These are phyloP conservation scores for Megaleporinus macrocephalus DNA, from an alignment of 2,113 vertebrate species.

Conservation along the genomic window DNA sequence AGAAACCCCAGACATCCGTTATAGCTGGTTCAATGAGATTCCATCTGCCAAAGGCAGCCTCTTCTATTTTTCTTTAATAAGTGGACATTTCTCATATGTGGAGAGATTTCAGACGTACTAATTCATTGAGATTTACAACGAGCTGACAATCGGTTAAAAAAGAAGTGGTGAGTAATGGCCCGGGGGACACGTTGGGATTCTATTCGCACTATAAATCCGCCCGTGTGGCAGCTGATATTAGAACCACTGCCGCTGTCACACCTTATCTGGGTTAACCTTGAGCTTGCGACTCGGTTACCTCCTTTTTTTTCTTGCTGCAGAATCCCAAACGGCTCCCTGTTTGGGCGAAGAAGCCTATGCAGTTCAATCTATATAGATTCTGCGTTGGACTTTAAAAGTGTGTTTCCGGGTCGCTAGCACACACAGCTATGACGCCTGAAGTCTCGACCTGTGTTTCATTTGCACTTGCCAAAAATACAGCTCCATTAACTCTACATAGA, in stretches of 20 bases:
- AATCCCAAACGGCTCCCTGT: background rate
- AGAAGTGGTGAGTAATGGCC: slow-evolving; percentile 30
- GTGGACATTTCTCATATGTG: slow-evolving; percentile 47
- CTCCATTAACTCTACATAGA: background rate
- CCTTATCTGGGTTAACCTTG: slow-evolving; percentile 58
- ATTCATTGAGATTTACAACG: slow-evolving; percentile 55
- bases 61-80: slow-evolving; percentile 41
- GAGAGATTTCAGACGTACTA: slow-evolving; percentile 21
- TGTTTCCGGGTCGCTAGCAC: background rate
- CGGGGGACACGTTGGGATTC: slow-evolving; percentile 44
- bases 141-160: slow-evolving; percentile 40
- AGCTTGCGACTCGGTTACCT: slow-evolving; percentile 9
- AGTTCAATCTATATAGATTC: background rate
- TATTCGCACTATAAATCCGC: slow-evolving; percentile 50
- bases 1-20: slow-evolving; percentile 49
- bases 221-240: slow-evolving; percentile 38
- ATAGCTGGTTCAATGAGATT: slow-evolving; percentile 35
- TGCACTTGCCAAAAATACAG: slow-evolving; percentile 12
- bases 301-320: background rate
- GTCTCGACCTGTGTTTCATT: slow-evolving; percentile 11
- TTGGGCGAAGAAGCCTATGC: background rate
- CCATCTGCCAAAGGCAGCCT: slow-evolving; percentile 43
- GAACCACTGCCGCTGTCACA: slow-evolving; percentile 39
- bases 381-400: background rate
- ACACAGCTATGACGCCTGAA: slow-evolving; percentile 1